Evolutionary conservation across 2,113 vertebrate genomes (phyloP).

Genomic region (Zingel zingel): DNA sequence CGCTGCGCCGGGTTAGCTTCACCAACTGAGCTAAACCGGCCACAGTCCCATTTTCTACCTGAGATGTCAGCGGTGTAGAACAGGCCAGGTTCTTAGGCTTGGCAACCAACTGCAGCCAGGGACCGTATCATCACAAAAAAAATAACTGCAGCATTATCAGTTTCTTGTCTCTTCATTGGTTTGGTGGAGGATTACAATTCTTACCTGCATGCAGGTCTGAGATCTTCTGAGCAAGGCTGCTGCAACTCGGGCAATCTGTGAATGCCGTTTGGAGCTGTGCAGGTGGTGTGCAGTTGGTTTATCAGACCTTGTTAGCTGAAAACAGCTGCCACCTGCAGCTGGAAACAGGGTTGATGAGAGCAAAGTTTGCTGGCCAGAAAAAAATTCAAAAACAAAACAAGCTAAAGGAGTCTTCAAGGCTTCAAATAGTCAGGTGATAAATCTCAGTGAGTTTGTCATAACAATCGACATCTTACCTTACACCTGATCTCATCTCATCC

Average conservation of each 20-base stretch:
- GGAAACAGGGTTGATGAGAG: neutral
- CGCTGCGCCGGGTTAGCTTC: no score
- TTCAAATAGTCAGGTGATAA: neutral
- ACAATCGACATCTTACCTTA: neutral
- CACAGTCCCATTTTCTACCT: neutral
- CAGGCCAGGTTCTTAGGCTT: neutral
- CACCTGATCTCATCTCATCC: neutral
- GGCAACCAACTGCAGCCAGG: neutral
- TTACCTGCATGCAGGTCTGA: neutral
- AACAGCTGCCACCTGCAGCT: conserved; percentile 2
- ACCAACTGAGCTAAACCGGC: no score
- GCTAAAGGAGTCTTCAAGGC: neutral
- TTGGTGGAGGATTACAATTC: neutral
- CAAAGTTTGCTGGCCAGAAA: neutral
- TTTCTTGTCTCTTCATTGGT: neutral
- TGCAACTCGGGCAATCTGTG: neutral
- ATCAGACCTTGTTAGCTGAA: neutral
- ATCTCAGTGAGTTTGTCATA: neutral
- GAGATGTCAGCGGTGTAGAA: neutral
- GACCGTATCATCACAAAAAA: neutral
- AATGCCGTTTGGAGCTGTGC: neutral
- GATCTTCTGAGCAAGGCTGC: neutral
- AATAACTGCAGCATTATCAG: neutral
- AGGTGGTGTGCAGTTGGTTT: neutral
- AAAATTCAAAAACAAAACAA: neutral